Evolutionary conservation across 2,797 vertebrate species (phyloP).

Genomic region (Rhinogobio ventralis): DNA sequence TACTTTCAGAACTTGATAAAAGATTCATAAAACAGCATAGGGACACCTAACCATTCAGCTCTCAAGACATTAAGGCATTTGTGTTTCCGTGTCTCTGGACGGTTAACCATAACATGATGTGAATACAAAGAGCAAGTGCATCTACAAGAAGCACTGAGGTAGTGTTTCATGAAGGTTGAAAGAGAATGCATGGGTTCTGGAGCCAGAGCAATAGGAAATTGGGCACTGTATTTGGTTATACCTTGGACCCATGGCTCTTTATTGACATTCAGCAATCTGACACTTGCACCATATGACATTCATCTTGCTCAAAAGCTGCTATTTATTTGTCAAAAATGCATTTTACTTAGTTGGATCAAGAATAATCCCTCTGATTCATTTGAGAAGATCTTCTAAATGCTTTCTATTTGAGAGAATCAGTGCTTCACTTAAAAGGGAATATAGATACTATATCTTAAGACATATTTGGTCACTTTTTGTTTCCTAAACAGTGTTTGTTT

Average conservation of each 20-base stretch:
- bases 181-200: background rate
- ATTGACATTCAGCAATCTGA: background rate
- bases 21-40: background rate
- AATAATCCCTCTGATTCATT: background rate
- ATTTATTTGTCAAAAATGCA: background rate
- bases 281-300: background rate
- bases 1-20: background rate
- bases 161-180: background rate
- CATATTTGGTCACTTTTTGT: no score
- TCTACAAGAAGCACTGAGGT: background rate
- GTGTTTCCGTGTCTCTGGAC: conserved; percentile 1
- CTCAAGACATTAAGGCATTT: conserved; percentile 3
- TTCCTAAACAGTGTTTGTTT: background rate
- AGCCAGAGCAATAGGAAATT: background rate
- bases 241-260: background rate
- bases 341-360: background rate
- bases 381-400: background rate
- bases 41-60: background rate
- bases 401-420: background rate
- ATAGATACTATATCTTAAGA: background rate
- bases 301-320: background rate
- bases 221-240: conserved; percentile 6
- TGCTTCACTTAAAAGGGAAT: background rate
- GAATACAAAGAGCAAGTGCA: background rate
- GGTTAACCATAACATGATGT: conserved; percentile 22